Percentiles rank a stretch among this genome's conserved stretches.
phyloP scores from a whole-genome alignment of 2,888 invertebrate genomes.

The Therioaphis trifolii region DNA sequence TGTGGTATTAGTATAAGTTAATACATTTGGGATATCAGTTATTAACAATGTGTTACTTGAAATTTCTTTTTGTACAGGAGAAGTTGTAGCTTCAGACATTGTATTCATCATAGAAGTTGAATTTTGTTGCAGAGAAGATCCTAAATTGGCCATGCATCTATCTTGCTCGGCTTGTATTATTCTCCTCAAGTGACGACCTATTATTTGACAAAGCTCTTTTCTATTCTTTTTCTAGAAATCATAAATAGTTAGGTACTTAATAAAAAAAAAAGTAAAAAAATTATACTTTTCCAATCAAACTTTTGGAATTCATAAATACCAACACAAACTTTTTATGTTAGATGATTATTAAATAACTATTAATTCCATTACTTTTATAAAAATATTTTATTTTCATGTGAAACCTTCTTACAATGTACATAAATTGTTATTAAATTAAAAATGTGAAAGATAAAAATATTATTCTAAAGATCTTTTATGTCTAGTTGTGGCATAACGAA shows the following conservation, averaged over 20 bases:
- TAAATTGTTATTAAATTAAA: not conserved
- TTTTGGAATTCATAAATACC: not conserved
- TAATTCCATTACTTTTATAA: not conserved
- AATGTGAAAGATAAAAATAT: constrained; percentile 7
- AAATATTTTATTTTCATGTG: not conserved
- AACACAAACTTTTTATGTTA: not conserved
- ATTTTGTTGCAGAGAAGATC: constrained; percentile 26
- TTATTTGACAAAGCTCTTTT: constrained; percentile 25
- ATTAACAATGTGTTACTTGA: constrained; percentile 6
- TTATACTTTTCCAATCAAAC: not conserved
- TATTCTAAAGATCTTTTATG: constrained; percentile 4
- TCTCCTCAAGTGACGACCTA: constrained; percentile 7
- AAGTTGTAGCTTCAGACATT: constrained; percentile 4
- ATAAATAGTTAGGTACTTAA: not conserved
- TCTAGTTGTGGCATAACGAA: constrained; percentile 28
- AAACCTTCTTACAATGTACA: not conserved
- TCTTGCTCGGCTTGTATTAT: constrained; percentile 3
- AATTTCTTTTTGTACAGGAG: too few relatives aligned
- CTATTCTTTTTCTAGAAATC: not conserved
- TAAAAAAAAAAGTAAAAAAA: not conserved
- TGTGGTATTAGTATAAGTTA: not conserved
- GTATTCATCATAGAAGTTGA: constrained; percentile 27
- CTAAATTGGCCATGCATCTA: not conserved
- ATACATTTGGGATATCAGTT: constrained; percentile 3
- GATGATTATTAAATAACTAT: not conserved